Evolutionary conservation across 2,113 vertebrate species (phyloP), one percentile per base, ranked within the genome.

Genomic region (Lycocorax pyrrhopterus): DNA sequence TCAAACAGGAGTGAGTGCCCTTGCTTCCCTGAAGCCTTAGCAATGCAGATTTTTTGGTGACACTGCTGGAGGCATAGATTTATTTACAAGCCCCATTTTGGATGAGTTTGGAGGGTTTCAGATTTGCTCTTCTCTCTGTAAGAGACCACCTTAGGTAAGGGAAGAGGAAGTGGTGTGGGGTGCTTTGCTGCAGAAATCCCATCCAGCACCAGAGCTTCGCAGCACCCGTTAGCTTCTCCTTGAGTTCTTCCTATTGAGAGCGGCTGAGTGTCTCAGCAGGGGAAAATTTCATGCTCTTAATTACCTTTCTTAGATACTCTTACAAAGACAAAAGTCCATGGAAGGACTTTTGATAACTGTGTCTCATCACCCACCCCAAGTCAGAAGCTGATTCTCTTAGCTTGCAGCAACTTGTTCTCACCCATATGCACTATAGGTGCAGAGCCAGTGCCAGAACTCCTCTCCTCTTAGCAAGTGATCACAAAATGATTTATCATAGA

Each of bases 401-500:
- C 60, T 75, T 17, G 39, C 44, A 35, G 69, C 43, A 21, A 52
- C 84, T 82, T 59, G 64, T 51, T 94, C 92, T 76, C 87, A 85
- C 47, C 78, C 37, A 5, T 9, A 2, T n/a, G 67, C 22, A 25
- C 89, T 87, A 59, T 71, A 93, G 95, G 86, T 93, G 96, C 91
- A 89, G 87, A 86, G 84, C 90, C 8, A n/a, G 93, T 72, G 94
- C 92, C 95, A 96, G 96, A 96, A 88, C 73, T 93, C 87, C 91
- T 77, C 84, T 93, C 86, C 94, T 92, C 90, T 96, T 94, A 95
- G 92, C 90, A 69, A 92, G 81, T 13, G 74, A 87, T 33, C 19
- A 32, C 75, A 2, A 92, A 94, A 96, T 89, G 93, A 99, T 99
- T 98, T 97, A 99, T 99, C 98, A 98, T 98, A 98, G 89, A 96